These are phyloP conservation scores for Eurytoma californica DNA, from an alignment of 2,888 invertebrate species.

Conservation along the genomic window DNA sequence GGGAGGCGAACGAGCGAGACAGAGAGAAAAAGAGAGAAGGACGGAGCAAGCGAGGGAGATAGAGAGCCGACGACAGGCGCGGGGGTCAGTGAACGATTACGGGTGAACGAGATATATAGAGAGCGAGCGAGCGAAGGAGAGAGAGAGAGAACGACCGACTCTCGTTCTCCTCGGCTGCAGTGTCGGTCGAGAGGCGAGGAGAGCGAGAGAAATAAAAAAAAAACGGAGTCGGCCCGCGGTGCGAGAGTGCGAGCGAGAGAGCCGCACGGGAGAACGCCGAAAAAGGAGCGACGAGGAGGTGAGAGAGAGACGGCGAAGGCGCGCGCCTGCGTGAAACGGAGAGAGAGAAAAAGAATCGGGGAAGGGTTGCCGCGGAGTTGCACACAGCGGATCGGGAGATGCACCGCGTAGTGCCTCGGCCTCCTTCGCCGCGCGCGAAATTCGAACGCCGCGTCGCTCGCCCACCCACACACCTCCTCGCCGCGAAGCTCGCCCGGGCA, in stretches of 20 bases:
- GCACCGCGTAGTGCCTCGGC: not conserved
- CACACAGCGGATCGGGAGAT: not conserved
- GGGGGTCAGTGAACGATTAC: constrained; percentile 44
- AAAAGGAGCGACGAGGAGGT: constrained; percentile 37
- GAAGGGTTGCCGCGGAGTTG: constrained; percentile 7
- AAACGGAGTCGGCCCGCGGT: not conserved
- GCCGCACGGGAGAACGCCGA: constrained; percentile 7
- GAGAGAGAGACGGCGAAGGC: constrained; percentile 1
- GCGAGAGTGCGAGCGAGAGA: constrained; percentile 32
- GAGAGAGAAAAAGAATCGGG: constrained; percentile 46
- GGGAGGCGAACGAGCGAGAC: not conserved
- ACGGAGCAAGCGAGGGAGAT: constrained; percentile 3
- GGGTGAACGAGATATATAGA: constrained; percentile 12
- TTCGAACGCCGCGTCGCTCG: constrained; percentile 5
- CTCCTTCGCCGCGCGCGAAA: constrained; percentile 29
- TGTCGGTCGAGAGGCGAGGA: not conserved
- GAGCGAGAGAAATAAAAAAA: not conserved
- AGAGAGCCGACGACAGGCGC: not conserved
- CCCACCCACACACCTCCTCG: not conserved
- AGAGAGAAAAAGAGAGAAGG: constrained; percentile 3
- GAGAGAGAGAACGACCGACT: constrained; percentile 2
- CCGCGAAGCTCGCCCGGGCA: not conserved
- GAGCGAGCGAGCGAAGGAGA: constrained; percentile 12
- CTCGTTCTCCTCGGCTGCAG: constrained; percentile 15
- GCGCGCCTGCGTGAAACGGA: constrained; percentile 4